A percentile compares a stretch with the other conserved stretches of the same genome.
These are phyloP conservation scores for Sarcophaga bullata DNA, from an alignment of 1,140 invertebrate species.

Conservation along the genomic window DNA sequence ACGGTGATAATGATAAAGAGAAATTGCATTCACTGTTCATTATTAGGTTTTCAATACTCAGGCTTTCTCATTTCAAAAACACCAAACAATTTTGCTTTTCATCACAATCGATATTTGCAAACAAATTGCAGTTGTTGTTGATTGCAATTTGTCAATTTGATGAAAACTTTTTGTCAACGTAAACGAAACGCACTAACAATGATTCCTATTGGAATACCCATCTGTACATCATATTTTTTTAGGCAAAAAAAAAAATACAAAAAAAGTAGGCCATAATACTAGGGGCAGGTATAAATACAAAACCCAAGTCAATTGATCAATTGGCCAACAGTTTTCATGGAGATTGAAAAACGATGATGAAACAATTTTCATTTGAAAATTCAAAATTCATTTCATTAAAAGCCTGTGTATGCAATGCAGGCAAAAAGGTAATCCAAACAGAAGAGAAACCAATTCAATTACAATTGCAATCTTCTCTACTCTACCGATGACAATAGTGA, in stretches of 20 bases:
- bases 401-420: not conserved
- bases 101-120: no score
- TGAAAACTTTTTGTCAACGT: constrained; percentile 3
- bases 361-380: constrained; percentile 17
- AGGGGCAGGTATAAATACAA: not conserved
- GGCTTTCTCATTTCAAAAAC: no score
- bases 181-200: not conserved
- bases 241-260: no score
- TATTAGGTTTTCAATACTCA: no score
- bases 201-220: not conserved
- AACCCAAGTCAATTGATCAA: no score
- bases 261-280: not conserved
- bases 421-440: not conserved
- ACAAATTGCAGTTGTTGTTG: not conserved
- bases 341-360: no score
- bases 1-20: no score
- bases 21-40: no score
- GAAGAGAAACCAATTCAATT: constrained; percentile 31
- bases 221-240: not conserved
- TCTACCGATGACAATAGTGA: no score
- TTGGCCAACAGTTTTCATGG: no score
- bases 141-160: constrained; percentile 24
- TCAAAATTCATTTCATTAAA: constrained; percentile 30
- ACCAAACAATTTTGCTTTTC: no score
- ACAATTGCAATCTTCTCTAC: constrained; percentile 2